Evolutionary conservation across 2,797 vertebrate species (phyloP).

Genomic region (Xyrichtys novacula): DNA sequence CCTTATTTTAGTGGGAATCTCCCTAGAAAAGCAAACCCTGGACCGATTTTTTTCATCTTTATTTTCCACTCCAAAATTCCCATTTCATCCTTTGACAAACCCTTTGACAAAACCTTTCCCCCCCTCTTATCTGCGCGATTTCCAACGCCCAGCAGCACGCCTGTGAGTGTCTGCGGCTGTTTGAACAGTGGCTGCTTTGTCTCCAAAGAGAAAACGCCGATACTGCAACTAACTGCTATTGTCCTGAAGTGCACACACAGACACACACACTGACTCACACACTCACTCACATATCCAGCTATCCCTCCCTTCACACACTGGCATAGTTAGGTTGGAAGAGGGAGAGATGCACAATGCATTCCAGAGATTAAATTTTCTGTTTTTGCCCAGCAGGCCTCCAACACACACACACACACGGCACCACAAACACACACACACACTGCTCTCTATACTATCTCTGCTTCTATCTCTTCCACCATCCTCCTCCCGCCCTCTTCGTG

Average conservation of each 20-base stretch:
- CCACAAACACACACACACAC: conserved; percentile 37
- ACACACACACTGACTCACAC: conserved; percentile 22
- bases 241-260: conserved; percentile 58
- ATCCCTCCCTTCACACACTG: conserved; percentile 59
- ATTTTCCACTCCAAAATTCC: conserved; percentile 13
- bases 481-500: conserved; percentile 31
- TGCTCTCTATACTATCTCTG: background rate
- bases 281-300: conserved; percentile 37
- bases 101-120: background rate
- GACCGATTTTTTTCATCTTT: no score
- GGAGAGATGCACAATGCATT: conserved; percentile 80
- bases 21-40: conserved; percentile 41
- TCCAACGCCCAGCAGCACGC: conserved; percentile 54
- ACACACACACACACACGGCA: conserved; percentile 35
- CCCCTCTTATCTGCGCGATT: conserved; percentile 46
- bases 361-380: conserved; percentile 80
- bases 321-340: conserved; percentile 70
- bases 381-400: conserved; percentile 60
- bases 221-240: conserved; percentile 80
- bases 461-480: conserved; percentile 29
- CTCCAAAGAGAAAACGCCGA: conserved; percentile 77
- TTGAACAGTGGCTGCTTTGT: conserved; percentile 84
- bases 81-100: background rate
- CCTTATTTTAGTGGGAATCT: conserved; percentile 23
- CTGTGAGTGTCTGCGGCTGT: conserved; percentile 55